phyloP scores from a whole-genome alignment of 2,797 vertebrate species.

The Artibeus jamaicensis region DNA sequence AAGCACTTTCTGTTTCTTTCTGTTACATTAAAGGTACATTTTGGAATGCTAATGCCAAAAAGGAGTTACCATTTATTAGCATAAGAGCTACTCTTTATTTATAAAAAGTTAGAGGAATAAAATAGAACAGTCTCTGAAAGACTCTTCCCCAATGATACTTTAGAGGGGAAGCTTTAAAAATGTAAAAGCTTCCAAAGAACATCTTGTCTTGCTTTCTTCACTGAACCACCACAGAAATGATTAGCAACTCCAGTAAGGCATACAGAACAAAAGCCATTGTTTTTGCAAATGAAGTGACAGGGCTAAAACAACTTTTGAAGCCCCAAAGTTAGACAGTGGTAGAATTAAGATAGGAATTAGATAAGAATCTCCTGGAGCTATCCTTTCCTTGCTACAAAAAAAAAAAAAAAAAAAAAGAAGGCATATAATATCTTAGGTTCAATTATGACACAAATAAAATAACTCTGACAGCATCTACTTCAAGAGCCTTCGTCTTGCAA shows the following conservation, averaged over 20 bases:
- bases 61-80: neutral
- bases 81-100: neutral
- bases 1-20: neutral
- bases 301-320: conserved; percentile 15
- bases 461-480: neutral
- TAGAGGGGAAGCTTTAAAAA: neutral
- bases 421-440: neutral
- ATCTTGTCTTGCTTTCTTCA: neutral
- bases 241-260: neutral
- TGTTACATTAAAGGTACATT: neutral
- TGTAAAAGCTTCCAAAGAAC: neutral
- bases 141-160: neutral
- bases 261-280: neutral
- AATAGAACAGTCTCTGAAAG: neutral
- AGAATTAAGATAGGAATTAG: conserved; percentile 5
- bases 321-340: neutral
- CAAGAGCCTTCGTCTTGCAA: conserved; percentile 29
- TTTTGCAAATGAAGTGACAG: neutral
- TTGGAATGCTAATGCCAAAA: conserved; percentile 24
- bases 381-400: neutral
- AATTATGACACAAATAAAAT: neutral
- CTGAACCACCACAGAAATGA: neutral
- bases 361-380: neutral
- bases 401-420: neutral
- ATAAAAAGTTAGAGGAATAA: neutral